These are phyloP conservation scores for Hydrotaea diabolus DNA, from an alignment of 2,888 invertebrate species.

Conservation along the genomic window DNA sequence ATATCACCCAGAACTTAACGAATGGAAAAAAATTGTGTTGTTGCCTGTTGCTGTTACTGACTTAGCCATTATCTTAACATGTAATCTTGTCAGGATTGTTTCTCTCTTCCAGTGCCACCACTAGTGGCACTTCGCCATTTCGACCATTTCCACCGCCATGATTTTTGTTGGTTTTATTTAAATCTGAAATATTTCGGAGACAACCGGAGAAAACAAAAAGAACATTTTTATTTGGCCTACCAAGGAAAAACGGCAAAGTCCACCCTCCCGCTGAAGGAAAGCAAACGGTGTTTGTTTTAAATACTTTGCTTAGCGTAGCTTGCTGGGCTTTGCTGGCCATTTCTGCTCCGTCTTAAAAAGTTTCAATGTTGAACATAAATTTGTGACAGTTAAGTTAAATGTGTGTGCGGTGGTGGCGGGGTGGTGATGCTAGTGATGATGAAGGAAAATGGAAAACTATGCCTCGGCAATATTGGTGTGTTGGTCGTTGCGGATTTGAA, in stretches of 20 bases:
- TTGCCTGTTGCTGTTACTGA: constrained; percentile 38
- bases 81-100: constrained; percentile 64
- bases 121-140: constrained; percentile 50
- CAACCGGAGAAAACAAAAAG: constrained; percentile 39
- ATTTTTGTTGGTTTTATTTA: constrained; percentile 33
- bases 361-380: constrained; percentile 61
- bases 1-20: constrained; percentile 36
- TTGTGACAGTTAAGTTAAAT: constrained; percentile 63
- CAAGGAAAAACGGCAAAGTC: neutral
- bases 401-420: neutral
- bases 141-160: constrained; percentile 39
- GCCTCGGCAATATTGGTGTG: constrained; percentile 40
- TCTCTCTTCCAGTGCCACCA: constrained; percentile 52
- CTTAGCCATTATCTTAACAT: constrained; percentile 63
- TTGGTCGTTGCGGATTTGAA: constrained; percentile 19
- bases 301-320: neutral
- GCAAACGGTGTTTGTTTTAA: constrained; percentile 34
- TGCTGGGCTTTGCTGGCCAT: neutral
- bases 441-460: neutral
- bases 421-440: neutral
- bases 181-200: constrained; percentile 19
- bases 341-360: constrained; percentile 4
- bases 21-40: constrained; percentile 34
- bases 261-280: neutral
- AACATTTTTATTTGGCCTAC: constrained; percentile 60